phyloP scores from a whole-genome alignment of 1,140 invertebrate genomes.

The Oppia nitens region DNA sequence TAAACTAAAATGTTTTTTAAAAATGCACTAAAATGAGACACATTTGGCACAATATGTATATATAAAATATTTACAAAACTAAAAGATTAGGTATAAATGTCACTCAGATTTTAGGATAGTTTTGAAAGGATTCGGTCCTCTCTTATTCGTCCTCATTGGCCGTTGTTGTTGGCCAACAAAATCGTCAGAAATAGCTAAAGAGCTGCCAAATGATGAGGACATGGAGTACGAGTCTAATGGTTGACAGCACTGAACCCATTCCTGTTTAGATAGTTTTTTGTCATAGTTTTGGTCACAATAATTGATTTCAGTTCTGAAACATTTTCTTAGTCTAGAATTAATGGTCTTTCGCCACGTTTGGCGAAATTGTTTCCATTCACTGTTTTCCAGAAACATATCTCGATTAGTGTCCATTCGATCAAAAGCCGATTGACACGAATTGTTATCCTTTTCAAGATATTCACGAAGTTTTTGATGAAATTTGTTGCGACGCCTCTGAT shows the following conservation, averaged over 20 bases:
- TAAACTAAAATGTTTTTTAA: no score
- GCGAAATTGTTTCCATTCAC: conserved; percentile 9
- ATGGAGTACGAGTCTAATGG: no score
- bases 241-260: conserved; percentile 9
- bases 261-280: neutral
- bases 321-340: conserved; percentile 7
- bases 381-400: neutral
- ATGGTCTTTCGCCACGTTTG: neutral
- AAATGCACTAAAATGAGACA: no score
- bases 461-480: conserved; percentile 3
- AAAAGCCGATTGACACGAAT: conserved; percentile 4
- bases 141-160: no score
- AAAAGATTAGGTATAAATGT: no score
- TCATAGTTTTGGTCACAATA: conserved; percentile 11
- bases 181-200: neutral
- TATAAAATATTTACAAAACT: no score
- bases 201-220: neutral
- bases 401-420: neutral
- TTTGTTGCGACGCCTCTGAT: neutral
- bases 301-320: conserved; percentile 3
- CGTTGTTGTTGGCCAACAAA: no score
- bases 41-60: no score
- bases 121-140: neutral
- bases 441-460: neutral
- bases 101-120: neutral